Conservation (phyloP, 2,797 vertebrate genomes). For the Siniperca obscura region DNA sequence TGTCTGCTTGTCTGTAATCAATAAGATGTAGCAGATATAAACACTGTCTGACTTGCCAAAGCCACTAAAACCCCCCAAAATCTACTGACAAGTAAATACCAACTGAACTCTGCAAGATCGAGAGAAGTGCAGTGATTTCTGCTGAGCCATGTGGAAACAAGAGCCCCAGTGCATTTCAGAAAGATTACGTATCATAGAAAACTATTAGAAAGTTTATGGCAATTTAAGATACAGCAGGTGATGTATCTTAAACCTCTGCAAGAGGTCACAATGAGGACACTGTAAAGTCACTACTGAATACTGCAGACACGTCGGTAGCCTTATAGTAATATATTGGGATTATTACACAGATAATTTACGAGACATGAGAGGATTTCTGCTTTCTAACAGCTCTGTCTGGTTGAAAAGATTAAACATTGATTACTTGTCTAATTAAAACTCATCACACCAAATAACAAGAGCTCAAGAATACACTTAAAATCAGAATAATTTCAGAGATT, state of each 20-base stretch:
- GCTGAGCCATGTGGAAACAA: conserved; percentile 61
- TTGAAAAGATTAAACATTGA: neutral
- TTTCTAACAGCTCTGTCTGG: neutral
- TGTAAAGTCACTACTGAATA: neutral
- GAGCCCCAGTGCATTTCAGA: conserved; percentile 4
- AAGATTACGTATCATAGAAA: conserved; percentile 18
- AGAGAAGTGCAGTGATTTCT: conserved; percentile 34
- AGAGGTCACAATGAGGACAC: neutral
- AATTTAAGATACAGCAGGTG: neutral
- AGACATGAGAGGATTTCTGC: neutral
- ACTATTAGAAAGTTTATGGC: neutral
- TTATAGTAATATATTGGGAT: neutral
- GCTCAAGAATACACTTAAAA: neutral
- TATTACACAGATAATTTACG: neutral
- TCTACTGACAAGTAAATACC: neutral
- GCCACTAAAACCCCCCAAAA: conserved; percentile 5
- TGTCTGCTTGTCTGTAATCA: conserved; percentile 17
- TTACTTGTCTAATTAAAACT: neutral
- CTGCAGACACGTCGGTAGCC: neutral
- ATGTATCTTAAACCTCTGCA: conserved; percentile 3
- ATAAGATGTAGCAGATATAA: conserved; percentile 24
- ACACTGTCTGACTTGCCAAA: neutral
- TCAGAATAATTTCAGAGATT: neutral
- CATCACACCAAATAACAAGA: neutral
- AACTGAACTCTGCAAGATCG: conserved; percentile 10